phyloP scores from a whole-genome alignment of 2,888 invertebrate species.

The Creontiades dilutus region DNA sequence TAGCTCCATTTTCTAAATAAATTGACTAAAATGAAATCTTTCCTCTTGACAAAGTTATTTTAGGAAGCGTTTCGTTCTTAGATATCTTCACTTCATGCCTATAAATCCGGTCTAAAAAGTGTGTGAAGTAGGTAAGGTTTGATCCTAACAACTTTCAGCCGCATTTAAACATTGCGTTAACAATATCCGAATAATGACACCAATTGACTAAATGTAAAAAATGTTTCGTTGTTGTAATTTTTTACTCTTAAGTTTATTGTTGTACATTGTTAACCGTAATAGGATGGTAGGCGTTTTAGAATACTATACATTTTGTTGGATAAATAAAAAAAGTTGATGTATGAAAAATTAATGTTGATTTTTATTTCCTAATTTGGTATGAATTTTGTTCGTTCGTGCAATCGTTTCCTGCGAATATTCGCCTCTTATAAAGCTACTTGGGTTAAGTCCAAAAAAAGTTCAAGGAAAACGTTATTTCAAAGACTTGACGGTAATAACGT shows the following conservation, averaged over 20 bases:
- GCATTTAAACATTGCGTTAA: not conserved
- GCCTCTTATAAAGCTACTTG: no score
- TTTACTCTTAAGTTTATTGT: conserved; percentile 3
- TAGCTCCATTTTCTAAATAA: no score
- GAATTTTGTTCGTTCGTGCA: no score
- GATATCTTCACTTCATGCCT: not conserved
- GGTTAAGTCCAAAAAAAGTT: no score
- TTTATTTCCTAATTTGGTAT: not conserved
- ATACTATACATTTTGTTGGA: conserved; percentile 31
- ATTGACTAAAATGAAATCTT: no score
- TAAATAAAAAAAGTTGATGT: conserved; percentile 24
- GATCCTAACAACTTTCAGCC: no score
- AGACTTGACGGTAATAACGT: no score
- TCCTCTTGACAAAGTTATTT: no score
- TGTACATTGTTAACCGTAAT: not conserved
- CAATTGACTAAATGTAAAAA: not conserved
- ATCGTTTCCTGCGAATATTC: no score
- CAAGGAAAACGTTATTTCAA: no score
- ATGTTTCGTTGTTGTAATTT: not conserved
- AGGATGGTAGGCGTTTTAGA: not conserved
- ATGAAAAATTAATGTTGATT: not conserved
- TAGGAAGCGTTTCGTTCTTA: no score
- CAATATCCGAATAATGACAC: not conserved
- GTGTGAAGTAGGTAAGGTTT: not conserved
- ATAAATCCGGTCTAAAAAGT: not conserved